These are phyloP conservation scores for Sesia apiformis DNA, from an alignment of 2,888 invertebrate species.

Conservation along the genomic window DNA sequence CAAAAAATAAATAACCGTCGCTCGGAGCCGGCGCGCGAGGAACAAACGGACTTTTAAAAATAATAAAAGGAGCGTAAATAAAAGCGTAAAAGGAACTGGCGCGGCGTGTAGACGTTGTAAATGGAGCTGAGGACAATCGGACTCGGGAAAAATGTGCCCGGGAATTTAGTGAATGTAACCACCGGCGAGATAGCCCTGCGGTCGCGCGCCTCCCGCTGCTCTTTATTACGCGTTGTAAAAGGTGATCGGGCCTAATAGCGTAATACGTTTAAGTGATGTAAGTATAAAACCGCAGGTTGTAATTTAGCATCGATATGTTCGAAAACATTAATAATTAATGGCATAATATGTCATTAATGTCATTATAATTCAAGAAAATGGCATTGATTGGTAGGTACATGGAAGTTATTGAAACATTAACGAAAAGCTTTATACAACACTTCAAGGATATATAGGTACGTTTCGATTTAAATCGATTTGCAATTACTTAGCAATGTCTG, in stretches of 20 bases:
- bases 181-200: constrained; percentile 48
- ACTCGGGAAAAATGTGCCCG: constrained; percentile 65
- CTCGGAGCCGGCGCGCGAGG: constrained; percentile 69
- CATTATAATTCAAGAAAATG: no score
- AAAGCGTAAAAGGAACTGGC: constrained; percentile 74
- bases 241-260: not conserved
- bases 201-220: constrained; percentile 36
- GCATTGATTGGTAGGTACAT: no score
- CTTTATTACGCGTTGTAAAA: constrained; percentile 24
- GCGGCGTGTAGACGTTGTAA: constrained; percentile 73
- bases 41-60: constrained; percentile 70
- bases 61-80: constrained; percentile 74
- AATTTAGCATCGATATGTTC: no score
- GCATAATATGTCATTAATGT: no score
- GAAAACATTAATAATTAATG: no score
- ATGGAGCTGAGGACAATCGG: constrained; percentile 72
- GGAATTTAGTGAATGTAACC: constrained; percentile 70
- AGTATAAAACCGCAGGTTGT: no score
- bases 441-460: no score
- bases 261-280: not conserved
- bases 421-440: no score
- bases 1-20: constrained; percentile 71
- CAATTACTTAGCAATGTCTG: no score
- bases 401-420: no score
- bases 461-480: no score